A percentile compares a stretch with the other conserved stretches of the same genome.
phyloP scores from a whole-genome alignment of 1,140 invertebrate species.

The Agrilus planipennis region DNA sequence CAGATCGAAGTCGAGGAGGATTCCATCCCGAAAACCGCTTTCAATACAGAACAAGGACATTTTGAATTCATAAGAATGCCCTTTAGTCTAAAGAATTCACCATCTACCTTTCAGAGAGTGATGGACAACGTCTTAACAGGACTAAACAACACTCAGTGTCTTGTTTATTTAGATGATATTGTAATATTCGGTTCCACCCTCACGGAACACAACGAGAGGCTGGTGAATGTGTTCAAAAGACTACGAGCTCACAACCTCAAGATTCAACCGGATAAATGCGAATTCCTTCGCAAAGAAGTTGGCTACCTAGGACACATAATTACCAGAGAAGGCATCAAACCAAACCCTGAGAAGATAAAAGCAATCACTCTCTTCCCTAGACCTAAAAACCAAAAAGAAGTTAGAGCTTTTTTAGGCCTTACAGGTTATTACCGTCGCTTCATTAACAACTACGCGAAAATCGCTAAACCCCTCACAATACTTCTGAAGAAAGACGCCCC shows the following conservation, averaged over 20 bases:
- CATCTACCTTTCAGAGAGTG: conserved; percentile 9
- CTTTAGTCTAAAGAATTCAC: conserved; percentile 11
- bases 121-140: conserved; percentile 12
- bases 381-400: too few relatives aligned
- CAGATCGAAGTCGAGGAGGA: background rate
- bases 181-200: conserved; percentile 9
- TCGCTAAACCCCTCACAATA: too few relatives aligned
- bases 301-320: conserved; percentile 11
- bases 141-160: conserved; percentile 8
- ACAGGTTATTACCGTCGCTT: too few relatives aligned
- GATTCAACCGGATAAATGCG: conserved; percentile 15
- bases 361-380: conserved; percentile 11
- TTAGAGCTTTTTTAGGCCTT: conserved; percentile 22
- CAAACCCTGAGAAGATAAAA: conserved; percentile 14
- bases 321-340: conserved; percentile 14
- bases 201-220: conserved; percentile 14
- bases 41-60: conserved; percentile 7
- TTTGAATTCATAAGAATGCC: conserved; percentile 9
- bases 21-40: background rate
- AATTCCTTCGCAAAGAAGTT: conserved; percentile 14
- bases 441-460: too few relatives aligned
- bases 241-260: conserved; percentile 11
- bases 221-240: conserved; percentile 18
- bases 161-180: conserved; percentile 36
- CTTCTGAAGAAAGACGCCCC: too few relatives aligned